Base-by-base conservation (phyloP, 2,113 vertebrate genomes). In the mouse (Mus musculus) region DNA sequence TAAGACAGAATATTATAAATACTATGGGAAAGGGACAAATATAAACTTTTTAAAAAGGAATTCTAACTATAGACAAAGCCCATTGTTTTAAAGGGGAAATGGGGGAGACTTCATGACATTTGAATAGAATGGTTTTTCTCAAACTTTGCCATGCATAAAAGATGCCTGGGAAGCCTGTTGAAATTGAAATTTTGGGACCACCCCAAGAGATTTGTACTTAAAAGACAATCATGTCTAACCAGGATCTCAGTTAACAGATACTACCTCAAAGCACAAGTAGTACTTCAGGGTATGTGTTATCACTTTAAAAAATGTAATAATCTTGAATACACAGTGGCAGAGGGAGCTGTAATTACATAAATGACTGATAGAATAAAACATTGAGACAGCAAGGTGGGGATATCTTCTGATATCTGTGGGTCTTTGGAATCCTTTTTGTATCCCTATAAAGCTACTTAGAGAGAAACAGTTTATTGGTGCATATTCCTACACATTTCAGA, bases 1-100 rank as follows among this genome's bases (percentile, higher is more conserved):
- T 39, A 89, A 96, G 28, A 39, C 28, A 91, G 33, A 90, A 94
- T 87, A 52, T 85, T 94, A 91, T 89, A 88, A 95, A 95, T 90
- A 61, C 16, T 73, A 52, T 5, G 24, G n/a, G 22, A 91, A 26
- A 2, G 4, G 17, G 36, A 78, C n/a, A 95, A 95, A 94, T 86
- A 24, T 16, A 93, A 96, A 67, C 9, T 81, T 17, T 63, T 86
- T 73, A 82, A 75, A n/a, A 24, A 92, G 24, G 95, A 88, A 91
- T 92, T 94, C 5, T 49, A 90, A 82, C 85, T 17, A 87, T 11
- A 73, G 39, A 80, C 28, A 42, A 73, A 92, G 30, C 78, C 26
- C 19, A 52, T 77, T 82, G 59, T 46, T 82, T 95, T 93, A 92
- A 26, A 42, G 86, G 46, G 46, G 28, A 28, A 92, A 75, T 52